Percentiles rank a stretch among this genome's conserved stretches.
Evolutionary conservation across 2,113 vertebrate species (phyloP).

Genomic region (Choloepus hoffmanni): DNA sequence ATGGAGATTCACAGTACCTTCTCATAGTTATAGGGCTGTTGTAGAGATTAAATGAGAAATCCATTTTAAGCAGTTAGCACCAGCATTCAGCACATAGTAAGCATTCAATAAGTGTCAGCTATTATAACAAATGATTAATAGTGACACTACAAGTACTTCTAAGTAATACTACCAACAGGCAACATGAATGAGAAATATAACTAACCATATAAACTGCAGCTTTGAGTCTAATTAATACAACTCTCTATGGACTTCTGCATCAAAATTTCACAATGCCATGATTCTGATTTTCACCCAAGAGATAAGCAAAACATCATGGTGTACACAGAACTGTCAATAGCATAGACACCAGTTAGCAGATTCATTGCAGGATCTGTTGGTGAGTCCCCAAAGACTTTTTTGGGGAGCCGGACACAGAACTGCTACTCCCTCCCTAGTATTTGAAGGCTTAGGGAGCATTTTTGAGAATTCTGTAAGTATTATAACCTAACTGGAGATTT

Average conservation of each 20-base stretch:
- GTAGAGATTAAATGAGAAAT: background rate
- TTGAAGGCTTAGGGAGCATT: background rate
- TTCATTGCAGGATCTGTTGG: background rate
- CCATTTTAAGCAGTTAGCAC: background rate
- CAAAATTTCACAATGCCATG: background rate
- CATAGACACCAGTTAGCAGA: background rate
- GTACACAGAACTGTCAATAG: background rate
- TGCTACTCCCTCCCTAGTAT: background rate
- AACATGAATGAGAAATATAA: background rate
- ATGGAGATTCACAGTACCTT: background rate
- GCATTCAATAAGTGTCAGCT: background rate
- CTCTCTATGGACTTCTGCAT: background rate
- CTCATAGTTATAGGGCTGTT: background rate
- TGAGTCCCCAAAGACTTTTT: background rate
- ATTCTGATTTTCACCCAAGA: background rate
- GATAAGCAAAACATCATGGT: background rate
- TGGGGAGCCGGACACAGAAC: background rate
- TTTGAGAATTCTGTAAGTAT: background rate
- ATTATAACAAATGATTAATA: background rate
- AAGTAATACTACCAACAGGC: background rate
- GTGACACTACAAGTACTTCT: background rate
- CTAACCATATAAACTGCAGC: background rate
- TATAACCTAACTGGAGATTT: background rate
- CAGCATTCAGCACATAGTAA: background rate
- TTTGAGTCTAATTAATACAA: background rate